Evolutionary conservation across 2,888 invertebrate genomes (phyloP).

Genomic region (Rapana venosa): DNA sequence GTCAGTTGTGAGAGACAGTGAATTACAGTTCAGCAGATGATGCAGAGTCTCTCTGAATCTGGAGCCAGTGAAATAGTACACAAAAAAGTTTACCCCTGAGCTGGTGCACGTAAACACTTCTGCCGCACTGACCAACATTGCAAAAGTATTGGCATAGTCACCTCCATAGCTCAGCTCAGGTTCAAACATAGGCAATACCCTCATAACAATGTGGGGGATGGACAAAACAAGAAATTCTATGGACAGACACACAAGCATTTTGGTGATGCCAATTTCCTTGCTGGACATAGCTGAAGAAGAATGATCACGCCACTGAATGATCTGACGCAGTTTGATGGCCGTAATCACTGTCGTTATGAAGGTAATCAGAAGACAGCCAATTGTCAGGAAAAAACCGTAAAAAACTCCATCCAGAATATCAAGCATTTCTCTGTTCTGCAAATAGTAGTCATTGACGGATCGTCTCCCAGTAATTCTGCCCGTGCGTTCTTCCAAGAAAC

Average conservation of each 20-base stretch:
- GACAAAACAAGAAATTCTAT: conserved; percentile 21
- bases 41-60: not conserved
- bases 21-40: not conserved
- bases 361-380: conserved; percentile 8
- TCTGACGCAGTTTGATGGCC: conserved; percentile 3
- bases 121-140: not conserved
- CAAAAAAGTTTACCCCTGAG: not conserved
- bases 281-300: not conserved
- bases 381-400: conserved; percentile 9
- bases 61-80: conserved; percentile 1
- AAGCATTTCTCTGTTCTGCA: not conserved
- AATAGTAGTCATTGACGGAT: conserved; percentile 15
- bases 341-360: conserved; percentile 27
- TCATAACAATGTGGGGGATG: not conserved
- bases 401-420: conserved; percentile 4
- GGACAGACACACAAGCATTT: conserved; percentile 34
- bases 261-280: conserved; percentile 32
- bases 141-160: not conserved
- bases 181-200: conserved; percentile 6
- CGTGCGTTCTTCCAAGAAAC: not conserved
- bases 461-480: not conserved
- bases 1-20: no score
- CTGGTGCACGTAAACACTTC: no score
- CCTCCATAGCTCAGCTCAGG: conserved; percentile 12
- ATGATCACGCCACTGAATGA: not conserved